Evolutionary conservation across 1,140 invertebrate species (phyloP), one percentile per base, ranked within the genome.

Genomic region (Temnothorax nylanderi): DNA sequence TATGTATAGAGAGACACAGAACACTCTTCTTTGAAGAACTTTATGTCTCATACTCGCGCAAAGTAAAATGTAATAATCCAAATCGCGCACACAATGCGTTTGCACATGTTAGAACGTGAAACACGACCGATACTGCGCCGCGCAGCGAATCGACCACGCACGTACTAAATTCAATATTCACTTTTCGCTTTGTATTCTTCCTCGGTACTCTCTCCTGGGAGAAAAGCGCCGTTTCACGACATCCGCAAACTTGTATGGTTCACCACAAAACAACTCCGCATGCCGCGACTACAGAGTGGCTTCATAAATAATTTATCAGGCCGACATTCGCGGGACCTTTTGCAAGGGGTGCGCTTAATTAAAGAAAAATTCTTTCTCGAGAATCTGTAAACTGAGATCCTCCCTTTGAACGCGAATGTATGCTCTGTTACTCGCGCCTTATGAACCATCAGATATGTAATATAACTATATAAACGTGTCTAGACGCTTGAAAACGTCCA

Each of bases 201-300:
- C 4, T 41, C 41, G 10, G 54, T 60, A 60, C 80, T 84, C 80
- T 84, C 80, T 74, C 80, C 69, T 4, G 16, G 13, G 54, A 75
- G 69, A 21, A 41, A 75, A 84, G 69, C 37, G 67, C 10, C 67
- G 54, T 82, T 82, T 82, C 80, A 60, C 80, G 80, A 74, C 80
- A 84, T 84, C 62, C 69, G 69, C 56, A 75, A 84, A 84, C 69
- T n/a, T 51, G 69, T 84, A 49, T 74, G 56, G 51, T 74, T 74
- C 54, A 60, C 51, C 80, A 21, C 80, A 74, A 84, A 74, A 72
- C 26, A 84, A 44, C 11, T 49, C 41, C 32, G 11, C 65, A 56
- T 71, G 65, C 26, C 65, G 54, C 41, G 80, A 84, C 69, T 84
- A 60, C 69, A 62, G 47, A 84, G n/a, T 71, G 13, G 8, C n/a